Base-by-base conservation (phyloP, 1,140 invertebrate genomes). In the Drosophila guanche region DNA sequence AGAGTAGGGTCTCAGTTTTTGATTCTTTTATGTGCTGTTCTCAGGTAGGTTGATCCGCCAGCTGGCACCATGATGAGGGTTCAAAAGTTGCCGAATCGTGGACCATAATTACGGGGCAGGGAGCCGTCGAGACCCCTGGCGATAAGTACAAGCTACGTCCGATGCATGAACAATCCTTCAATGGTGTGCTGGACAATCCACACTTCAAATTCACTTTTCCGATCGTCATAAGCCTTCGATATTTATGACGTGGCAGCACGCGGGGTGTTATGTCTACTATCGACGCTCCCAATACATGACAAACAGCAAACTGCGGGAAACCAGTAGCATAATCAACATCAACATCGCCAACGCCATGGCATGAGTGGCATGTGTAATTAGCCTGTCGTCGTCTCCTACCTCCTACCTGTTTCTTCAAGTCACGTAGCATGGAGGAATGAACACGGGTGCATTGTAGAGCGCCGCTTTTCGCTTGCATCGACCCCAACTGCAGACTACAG, bases 341-440 rank as follows among this genome's bases (percentile, higher is more conserved):
- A 10, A 27, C 50, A 20, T 45, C 27, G 22, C 58, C 50, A 42
- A 22, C 67, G 46, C 43, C 10, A n/a, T 33, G 41, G 33, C 47
- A 33, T 77, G 77, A 85, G 68, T 85, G 73, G 81, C 80, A 85
- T 85, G 51, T 73, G 68, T 85, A 86, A 85, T 86, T 86, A 85
- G 81, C 61, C 54, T 42, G 62, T 68, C 62, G 55, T 16, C 65
- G 52, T 50, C 16, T 16, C 40, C n/a, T n/a, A 16, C 27, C 25
- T 20, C 8, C 7, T 22, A 14, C 20, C 6, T 42, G 27, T 14
- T 2, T 33, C 16, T 42, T 22, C 48, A 23, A 12, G 14, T 7
- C 5, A 25, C 7, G 20, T 22, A 5, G 40, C 16, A 16, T 6
- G 25, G 37, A n/a, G 54, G 5, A 29, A 8, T 8, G 33, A 37